These are phyloP conservation scores for Brachionus calyciflorus DNA, from an alignment of 1,140 invertebrate species.

Conservation along the genomic window DNA sequence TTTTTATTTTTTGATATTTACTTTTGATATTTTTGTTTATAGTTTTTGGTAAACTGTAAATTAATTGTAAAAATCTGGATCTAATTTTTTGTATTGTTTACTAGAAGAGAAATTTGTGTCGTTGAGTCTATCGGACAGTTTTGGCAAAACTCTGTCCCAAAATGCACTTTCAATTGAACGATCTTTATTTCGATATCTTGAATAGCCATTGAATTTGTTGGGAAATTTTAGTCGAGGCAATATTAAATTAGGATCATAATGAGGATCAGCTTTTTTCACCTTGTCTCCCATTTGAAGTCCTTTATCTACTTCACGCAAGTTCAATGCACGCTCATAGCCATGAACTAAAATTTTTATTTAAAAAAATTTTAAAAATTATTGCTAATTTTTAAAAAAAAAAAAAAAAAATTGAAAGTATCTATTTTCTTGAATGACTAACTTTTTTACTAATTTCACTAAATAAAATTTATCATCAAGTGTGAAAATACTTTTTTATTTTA, in stretches of 20 bases:
- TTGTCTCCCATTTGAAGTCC: constrained; percentile 39
- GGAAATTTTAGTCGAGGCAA: constrained; percentile 16
- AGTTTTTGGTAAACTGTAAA: too few relatives aligned
- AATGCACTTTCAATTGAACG: constrained; percentile 38
- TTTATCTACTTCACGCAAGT: not conserved
- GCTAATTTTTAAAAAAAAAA: too few relatives aligned
- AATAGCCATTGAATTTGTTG: constrained; percentile 23
- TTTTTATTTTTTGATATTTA: too few relatives aligned
- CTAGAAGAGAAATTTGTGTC: not conserved
- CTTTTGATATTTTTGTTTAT: too few relatives aligned
- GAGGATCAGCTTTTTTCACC: constrained; percentile 22
- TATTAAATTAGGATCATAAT: constrained; percentile 31
- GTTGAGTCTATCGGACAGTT: not conserved
- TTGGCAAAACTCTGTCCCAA: constrained; percentile 39
- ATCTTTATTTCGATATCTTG: constrained; percentile 7
- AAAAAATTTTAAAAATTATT: too few relatives aligned
- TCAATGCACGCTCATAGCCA: not conserved
- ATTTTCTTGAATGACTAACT: too few relatives aligned
- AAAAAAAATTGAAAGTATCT: too few relatives aligned
- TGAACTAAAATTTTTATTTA: constrained; percentile 36
- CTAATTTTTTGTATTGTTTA: not conserved
- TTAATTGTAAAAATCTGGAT: not conserved
- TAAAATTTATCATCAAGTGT: too few relatives aligned
- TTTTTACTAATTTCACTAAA: too few relatives aligned
- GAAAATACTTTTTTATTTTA: too few relatives aligned